A percentile compares a stretch with the other conserved stretches of the same genome.
phyloP scores from a whole-genome alignment of 2,797 vertebrate genomes.

The Schizopygopsis pylzovi region DNA sequence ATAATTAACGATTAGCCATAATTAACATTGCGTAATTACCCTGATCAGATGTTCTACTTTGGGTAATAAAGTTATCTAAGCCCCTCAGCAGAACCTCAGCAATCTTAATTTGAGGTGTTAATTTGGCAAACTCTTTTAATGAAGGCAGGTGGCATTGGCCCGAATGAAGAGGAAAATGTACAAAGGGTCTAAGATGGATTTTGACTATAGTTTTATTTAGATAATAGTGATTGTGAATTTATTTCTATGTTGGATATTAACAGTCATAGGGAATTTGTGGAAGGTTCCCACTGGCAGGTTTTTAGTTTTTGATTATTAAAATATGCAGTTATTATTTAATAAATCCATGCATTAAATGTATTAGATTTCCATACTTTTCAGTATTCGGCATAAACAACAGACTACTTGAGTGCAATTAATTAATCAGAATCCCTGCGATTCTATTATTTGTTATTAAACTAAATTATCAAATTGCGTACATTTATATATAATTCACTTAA shows the following conservation, averaged over 20 bases:
- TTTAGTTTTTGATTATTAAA: neutral
- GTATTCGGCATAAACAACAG: neutral
- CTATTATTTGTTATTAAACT: no score
- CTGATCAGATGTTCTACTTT: conserved; percentile 69
- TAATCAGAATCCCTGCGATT: no score
- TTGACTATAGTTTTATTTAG: neutral
- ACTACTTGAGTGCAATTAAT: neutral
- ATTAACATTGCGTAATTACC: conserved; percentile 77
- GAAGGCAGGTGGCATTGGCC: neutral
- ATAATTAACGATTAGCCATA: conserved; percentile 72
- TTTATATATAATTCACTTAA: neutral
- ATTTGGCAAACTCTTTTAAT: conserved; percentile 58
- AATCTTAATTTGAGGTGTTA: conserved; percentile 59
- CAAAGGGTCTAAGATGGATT: neutral
- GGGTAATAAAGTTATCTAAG: conserved; percentile 57
- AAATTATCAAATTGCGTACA: no score
- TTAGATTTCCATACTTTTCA: neutral
- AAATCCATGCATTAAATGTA: neutral
- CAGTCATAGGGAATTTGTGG: neutral
- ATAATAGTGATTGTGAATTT: neutral
- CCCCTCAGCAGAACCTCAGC: conserved; percentile 50
- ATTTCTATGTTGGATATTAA: neutral
- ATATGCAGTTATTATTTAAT: neutral
- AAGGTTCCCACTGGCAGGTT: neutral
- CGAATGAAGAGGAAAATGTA: neutral